Evolutionary conservation across 2,888 invertebrate species (phyloP).

Genomic region (Griposia aprilina): DNA sequence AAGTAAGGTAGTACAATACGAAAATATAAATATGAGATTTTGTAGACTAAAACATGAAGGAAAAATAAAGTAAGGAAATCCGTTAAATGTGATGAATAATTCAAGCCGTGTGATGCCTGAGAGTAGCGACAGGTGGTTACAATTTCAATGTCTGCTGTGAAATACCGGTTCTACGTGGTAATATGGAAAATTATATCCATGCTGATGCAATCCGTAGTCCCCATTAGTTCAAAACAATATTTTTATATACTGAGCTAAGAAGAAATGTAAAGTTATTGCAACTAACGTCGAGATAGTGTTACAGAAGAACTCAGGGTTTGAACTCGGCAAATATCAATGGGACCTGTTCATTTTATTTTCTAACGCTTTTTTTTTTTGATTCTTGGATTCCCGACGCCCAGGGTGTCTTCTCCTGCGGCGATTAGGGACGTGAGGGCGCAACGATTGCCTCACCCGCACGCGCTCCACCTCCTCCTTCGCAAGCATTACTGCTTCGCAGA

Average conservation of each 20-base stretch:
- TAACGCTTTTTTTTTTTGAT: too few relatives aligned
- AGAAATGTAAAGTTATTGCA: neutral
- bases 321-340: neutral
- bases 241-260: neutral
- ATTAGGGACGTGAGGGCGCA: too few relatives aligned
- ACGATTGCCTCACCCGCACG: too few relatives aligned
- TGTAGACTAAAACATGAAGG: neutral
- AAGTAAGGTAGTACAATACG: neutral
- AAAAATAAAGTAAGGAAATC: slow-evolving; percentile 36
- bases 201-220: neutral
- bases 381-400: too few relatives aligned
- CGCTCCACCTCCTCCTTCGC: too few relatives aligned
- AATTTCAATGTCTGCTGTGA: slow-evolving; percentile 25
- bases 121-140: slow-evolving; percentile 43
- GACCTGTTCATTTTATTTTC: neutral
- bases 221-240: neutral
- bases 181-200: neutral
- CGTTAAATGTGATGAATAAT: slow-evolving; percentile 45
- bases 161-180: slow-evolving; percentile 33
- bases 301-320: neutral
- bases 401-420: too few relatives aligned
- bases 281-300: neutral
- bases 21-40: slow-evolving; percentile 11
- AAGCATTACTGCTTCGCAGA: too few relatives aligned
- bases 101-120: slow-evolving; percentile 22